These are phyloP conservation scores for Heliothis subflexa DNA, from an alignment of 1,140 invertebrate species.

Conservation along the genomic window DNA sequence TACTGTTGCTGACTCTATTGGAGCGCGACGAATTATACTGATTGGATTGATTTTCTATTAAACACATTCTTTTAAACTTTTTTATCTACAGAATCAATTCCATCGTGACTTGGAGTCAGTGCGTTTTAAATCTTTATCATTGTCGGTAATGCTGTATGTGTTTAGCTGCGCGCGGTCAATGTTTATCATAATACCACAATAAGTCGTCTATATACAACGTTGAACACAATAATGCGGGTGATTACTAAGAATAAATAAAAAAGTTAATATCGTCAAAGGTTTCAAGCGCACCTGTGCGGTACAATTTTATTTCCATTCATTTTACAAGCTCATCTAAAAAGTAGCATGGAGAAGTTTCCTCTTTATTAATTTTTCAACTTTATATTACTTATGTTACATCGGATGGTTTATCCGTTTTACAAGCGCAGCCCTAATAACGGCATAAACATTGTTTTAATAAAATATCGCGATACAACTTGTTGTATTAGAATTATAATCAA, in stretches of 20 bases:
- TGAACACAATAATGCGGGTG: conserved; percentile 49
- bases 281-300: conserved; percentile 82
- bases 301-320: conserved; percentile 85
- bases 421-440: conserved; percentile 48
- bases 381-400: conserved; percentile 81
- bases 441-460: conserved; percentile 48
- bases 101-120: conserved; percentile 70
- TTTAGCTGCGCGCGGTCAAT: conserved; percentile 15
- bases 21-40: conserved; percentile 71
- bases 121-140: conserved; percentile 59
- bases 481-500: conserved; percentile 37
- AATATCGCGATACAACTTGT: conserved; percentile 35
- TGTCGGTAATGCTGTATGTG: conserved; percentile 39
- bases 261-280: conserved; percentile 85
- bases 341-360: conserved; percentile 78
- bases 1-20: conserved; percentile 61
- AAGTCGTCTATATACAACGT: conserved; percentile 25
- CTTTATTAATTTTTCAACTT: conserved; percentile 86
- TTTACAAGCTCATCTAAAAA: conserved; percentile 84
- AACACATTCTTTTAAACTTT: conserved; percentile 65
- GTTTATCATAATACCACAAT: conserved; percentile 36
- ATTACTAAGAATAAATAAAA: conserved; percentile 74
- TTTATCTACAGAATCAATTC: conserved; percentile 66
- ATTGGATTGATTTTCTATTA: conserved; percentile 81
- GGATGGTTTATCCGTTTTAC: conserved; percentile 71